Percentiles rank a stretch among this genome's conserved stretches.
Conservation (phyloP, 2,113 vertebrate genomes). For the Hippocampus zosterae region DNA sequence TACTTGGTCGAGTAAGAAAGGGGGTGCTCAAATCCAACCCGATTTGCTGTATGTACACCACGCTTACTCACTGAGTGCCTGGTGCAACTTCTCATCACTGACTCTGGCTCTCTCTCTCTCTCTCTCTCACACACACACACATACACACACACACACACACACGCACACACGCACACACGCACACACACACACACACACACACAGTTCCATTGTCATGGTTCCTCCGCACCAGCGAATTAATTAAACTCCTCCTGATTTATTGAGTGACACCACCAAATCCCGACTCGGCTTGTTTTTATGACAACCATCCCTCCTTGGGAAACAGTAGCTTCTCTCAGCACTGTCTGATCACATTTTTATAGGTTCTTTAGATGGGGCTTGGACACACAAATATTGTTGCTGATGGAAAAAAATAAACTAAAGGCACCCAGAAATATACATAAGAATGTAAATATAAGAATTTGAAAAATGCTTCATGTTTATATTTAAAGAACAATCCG, state of each 20-base stretch:
- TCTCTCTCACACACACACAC: background rate
- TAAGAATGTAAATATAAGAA: background rate
- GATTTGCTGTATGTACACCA: background rate
- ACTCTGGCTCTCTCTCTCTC: background rate
- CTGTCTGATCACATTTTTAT: constrained; percentile 33
- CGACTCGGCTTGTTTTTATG: constrained; percentile 88
- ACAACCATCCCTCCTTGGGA: constrained; percentile 85
- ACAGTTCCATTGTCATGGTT: constrained; percentile 73
- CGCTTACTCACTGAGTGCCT: constrained; percentile 73
- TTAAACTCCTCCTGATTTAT: constrained; percentile 97
- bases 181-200: constrained; percentile 8
- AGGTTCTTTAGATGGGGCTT: constrained; percentile 44
- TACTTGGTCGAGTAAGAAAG: background rate
- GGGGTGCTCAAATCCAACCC: background rate
- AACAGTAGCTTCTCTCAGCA: constrained; percentile 70
- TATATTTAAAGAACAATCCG: constrained; percentile 1
- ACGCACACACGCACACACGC: constrained; percentile 5
- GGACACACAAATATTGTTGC: constrained; percentile 18
- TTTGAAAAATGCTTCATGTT: background rate
- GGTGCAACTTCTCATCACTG: constrained; percentile 75
- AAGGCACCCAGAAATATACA: constrained; percentile 15
- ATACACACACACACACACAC: constrained; percentile 3
- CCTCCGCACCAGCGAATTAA: constrained; percentile 85
- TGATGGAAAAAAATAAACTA: constrained; percentile 21
- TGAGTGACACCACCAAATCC: constrained; percentile 95